phyloP scores from a whole-genome alignment of 2,113 vertebrate genomes.

The Cinclus cinclus region DNA sequence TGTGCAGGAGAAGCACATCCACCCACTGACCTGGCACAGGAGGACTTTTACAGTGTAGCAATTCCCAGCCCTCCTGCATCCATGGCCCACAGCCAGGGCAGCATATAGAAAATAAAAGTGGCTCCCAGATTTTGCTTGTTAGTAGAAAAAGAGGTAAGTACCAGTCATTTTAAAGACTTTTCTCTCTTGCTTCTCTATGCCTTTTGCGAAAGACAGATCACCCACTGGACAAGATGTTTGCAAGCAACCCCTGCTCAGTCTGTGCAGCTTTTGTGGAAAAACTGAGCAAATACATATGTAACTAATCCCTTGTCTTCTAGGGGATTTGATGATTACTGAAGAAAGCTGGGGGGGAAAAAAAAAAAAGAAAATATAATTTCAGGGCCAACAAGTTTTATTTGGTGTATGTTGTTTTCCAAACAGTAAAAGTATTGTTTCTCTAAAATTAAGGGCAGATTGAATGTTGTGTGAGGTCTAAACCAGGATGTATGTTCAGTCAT shows the following conservation, averaged over 20 bases:
- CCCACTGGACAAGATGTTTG: background rate
- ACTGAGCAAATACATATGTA: background rate
- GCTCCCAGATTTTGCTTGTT: background rate
- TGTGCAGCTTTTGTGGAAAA: background rate
- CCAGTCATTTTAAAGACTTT: background rate
- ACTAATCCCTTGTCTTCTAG: background rate
- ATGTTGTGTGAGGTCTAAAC: slow-evolving; percentile 4
- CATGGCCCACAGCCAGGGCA: fast-evolving
- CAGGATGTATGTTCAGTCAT: background rate
- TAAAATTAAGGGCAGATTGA: slow-evolving; percentile 21
- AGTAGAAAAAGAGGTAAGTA: background rate
- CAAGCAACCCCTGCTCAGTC: background rate
- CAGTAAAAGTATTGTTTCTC: slow-evolving; percentile 1
- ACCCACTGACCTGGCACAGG: background rate
- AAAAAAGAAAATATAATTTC: background rate
- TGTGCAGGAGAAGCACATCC: fast-evolving
- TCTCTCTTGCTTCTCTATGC: background rate
- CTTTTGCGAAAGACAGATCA: background rate
- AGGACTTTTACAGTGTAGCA: background rate
- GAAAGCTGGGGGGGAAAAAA: background rate
- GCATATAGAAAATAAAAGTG: background rate
- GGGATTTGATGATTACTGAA: background rate
- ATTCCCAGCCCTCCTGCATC: background rate
- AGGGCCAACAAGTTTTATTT: background rate
- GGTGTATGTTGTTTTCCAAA: background rate